Conservation (phyloP, 2,888 invertebrate species). For the Spilarctia lutea region DNA sequence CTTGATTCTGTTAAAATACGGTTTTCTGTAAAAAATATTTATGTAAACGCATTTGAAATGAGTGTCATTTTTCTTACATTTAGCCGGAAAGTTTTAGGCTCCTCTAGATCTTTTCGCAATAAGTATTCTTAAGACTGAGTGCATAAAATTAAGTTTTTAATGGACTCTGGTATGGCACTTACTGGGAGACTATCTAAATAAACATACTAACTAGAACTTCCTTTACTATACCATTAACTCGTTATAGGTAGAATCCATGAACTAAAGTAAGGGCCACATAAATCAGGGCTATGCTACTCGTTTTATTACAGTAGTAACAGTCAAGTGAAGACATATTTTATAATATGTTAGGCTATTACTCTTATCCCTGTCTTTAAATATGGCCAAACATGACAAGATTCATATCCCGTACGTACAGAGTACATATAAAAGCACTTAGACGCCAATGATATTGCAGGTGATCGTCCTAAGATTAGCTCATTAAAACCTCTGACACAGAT, state of each 20-base stretch:
- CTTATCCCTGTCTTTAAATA: neutral
- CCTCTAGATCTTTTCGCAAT: neutral
- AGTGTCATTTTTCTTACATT: neutral
- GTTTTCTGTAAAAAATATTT: neutral
- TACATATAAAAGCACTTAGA: neutral
- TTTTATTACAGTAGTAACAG: neutral
- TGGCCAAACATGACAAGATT: neutral
- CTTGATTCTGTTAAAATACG: neutral
- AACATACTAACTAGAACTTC: neutral
- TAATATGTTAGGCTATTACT: neutral
- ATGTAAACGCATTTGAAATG: neutral
- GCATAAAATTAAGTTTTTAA: neutral
- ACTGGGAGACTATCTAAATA: neutral
- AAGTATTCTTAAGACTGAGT: neutral
- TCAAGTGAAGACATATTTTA: neutral
- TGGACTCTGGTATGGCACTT: neutral
- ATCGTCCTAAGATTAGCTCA: slow-evolving; percentile 20
- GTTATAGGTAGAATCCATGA: neutral
- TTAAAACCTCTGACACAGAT: slow-evolving; percentile 55
- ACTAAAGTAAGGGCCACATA: neutral
- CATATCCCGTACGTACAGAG: neutral
- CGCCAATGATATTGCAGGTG: neutral
- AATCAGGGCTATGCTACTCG: neutral
- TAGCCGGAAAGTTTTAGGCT: neutral
- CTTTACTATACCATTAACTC: neutral